Percentiles rank a stretch among this genome's conserved stretches.
phyloP scores from a whole-genome alignment of 2,113 vertebrate genomes.

The Agelaius tricolor region DNA sequence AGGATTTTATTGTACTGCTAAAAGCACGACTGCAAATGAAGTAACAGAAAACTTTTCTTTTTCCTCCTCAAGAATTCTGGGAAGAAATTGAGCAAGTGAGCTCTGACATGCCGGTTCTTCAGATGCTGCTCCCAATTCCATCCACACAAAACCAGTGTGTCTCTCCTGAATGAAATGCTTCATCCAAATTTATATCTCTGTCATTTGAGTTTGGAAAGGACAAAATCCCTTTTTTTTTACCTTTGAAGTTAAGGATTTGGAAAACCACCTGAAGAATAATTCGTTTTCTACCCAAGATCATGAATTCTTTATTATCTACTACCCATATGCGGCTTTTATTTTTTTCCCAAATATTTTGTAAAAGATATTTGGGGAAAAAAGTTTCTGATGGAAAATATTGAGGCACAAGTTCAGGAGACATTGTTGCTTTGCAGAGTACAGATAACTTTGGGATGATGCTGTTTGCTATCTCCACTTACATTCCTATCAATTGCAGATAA shows the following conservation, averaged over 20 bases:
- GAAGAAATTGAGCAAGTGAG: background rate
- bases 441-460: background rate
- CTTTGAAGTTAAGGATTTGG: background rate
- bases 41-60: slow-evolving; percentile 11
- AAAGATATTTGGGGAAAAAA: background rate
- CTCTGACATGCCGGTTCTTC: background rate
- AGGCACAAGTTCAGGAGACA: background rate
- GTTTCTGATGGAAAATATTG: background rate
- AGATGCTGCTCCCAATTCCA: background rate
- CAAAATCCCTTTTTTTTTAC: background rate
- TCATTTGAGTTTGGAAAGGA: background rate
- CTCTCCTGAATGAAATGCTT: background rate
- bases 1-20: slow-evolving; percentile 36
- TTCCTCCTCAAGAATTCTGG: background rate
- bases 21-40: slow-evolving; percentile 11
- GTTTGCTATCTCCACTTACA: background rate
- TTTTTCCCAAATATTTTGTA: background rate
- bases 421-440: background rate
- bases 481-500: background rate
- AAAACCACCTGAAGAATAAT: background rate
- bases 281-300: background rate
- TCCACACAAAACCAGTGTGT: background rate
- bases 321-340: rapidly evolving
- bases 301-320: background rate
- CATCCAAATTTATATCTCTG: background rate